These are phyloP conservation scores for Chymomyza caudatula DNA, from an alignment of 2,888 invertebrate genomes.

Conservation along the genomic window DNA sequence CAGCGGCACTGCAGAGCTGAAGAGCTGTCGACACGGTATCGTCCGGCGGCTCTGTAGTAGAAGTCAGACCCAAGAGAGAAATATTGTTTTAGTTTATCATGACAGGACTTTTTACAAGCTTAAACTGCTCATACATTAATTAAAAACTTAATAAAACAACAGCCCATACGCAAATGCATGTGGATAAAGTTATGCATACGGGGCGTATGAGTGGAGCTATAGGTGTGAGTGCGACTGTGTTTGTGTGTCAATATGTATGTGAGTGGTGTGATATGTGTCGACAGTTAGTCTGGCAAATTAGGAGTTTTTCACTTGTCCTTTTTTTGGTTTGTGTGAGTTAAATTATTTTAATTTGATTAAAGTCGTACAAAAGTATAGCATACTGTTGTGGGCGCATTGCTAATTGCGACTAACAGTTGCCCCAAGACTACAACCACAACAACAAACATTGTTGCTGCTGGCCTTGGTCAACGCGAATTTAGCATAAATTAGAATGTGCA, in stretches of 20 bases:
- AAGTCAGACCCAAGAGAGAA: slow-evolving; percentile 57
- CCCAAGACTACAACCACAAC: slow-evolving; percentile 24
- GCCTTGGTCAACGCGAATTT: slow-evolving; percentile 33
- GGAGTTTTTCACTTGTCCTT: slow-evolving; percentile 5
- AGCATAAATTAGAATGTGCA: slow-evolving; percentile 5
- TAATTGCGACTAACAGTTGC: slow-evolving; percentile 54
- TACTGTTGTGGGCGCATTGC: slow-evolving; percentile 33
- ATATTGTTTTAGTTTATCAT: slow-evolving; percentile 73
- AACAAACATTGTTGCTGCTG: slow-evolving; percentile 12
- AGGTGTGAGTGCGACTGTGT: not conserved
- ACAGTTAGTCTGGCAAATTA: slow-evolving; percentile 23
- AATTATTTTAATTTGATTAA: slow-evolving; percentile 34
- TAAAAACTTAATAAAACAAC: slow-evolving; percentile 67
- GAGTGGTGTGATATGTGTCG: slow-evolving; percentile 1
- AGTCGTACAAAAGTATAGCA: slow-evolving; percentile 14
- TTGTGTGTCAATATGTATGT: not conserved
- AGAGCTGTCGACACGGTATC: slow-evolving; percentile 19
- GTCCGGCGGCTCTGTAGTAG: slow-evolving; percentile 23
- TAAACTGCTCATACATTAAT: slow-evolving; percentile 71
- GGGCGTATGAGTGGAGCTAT: slow-evolving; percentile 15
- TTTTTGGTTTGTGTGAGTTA: not conserved
- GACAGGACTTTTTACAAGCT: slow-evolving; percentile 70
- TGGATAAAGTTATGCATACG: slow-evolving; percentile 30
- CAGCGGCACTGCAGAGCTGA: slow-evolving; percentile 4
- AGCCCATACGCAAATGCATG: slow-evolving; percentile 37